Base-by-base conservation (phyloP, 2,888 invertebrate species). In the Apamea monoglypha region DNA sequence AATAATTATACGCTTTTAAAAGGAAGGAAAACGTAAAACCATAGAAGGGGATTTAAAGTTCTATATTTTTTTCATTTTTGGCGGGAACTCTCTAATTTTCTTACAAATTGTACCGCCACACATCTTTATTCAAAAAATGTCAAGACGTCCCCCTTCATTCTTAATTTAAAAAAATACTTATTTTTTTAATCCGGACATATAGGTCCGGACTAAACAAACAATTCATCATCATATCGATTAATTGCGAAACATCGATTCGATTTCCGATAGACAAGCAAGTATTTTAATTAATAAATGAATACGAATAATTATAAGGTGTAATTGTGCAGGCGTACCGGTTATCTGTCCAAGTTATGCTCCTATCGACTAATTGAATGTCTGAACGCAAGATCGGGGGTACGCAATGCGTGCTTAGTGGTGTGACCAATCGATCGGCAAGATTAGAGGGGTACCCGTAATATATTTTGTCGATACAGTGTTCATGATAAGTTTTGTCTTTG, bases 251-350 rank as follows among this genome's bases (percentile, higher is more conserved):
- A 82, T 68, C 66, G 83, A 88, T 86, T 88, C 83, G 63, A 82
- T 86, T 78, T 76, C 83, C 88, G 88, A 86, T 86, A 88, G 73
- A 85, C 88, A 59, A 44, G 68, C 66, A 88, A 88, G 83, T 84
- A 88, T 88, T 88, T 87, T 86, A 89, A 88, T 91, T 87, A 89
- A 76, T 84, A 81, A 85, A 84, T 82, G 85, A 90, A 89, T 88
- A 84, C 78, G 83, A 87, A 89, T 87, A 88, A 91, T 91, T 91
- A 90, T 86, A 87, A 78, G 88, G 81, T 84, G 81, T 88, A 89
- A 89, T 89, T 88, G 87, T 87, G 82, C 76, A 74, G 80, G 75
- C 56, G 64, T 64, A 70, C 77, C 79, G 86, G 83, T 89, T 90
- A 91, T 88, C 88, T 83, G 70, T 80, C 79, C 71, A 76, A 85